Percentiles rank a stretch among this genome's conserved stretches.
These are phyloP conservation scores for Phrynocephalus vlangalii DNA, from an alignment of 2,797 vertebrate species.

Conservation along the genomic window DNA sequence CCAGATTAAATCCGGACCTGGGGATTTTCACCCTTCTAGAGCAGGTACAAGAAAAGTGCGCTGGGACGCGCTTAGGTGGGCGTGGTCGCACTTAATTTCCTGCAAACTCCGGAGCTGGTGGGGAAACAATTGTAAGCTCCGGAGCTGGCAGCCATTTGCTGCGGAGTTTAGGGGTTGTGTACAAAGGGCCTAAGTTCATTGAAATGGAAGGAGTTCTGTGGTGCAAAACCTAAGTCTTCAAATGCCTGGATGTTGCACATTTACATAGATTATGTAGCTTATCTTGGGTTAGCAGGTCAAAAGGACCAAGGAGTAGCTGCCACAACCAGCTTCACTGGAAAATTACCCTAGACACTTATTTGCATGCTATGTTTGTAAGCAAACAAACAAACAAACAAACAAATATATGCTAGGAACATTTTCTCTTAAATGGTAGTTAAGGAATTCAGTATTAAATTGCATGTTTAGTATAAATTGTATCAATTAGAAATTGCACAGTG, in stretches of 20 bases:
- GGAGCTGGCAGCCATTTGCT: no score
- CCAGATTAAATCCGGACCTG: no score
- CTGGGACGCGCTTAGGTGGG: no score
- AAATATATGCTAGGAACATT: no score
- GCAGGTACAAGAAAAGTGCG: no score
- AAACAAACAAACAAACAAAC: no score
- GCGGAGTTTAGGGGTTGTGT: no score
- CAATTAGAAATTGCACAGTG: slow-evolving; percentile 9
- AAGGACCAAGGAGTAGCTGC: background rate
- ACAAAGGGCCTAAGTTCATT: background rate
- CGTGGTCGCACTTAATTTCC: no score
- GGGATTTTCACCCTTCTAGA: no score
- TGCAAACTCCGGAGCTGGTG: no score
- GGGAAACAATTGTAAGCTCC: no score
- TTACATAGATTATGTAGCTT: background rate
- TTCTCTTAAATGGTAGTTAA: background rate
- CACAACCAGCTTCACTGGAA: background rate
- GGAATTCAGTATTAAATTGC: background rate
- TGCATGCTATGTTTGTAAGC: background rate
- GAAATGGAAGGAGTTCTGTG: background rate
- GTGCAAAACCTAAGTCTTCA: no score
- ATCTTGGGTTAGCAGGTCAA: background rate
- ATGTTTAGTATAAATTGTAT: background rate
- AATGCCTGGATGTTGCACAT: background rate
- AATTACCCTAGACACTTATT: background rate